These are phyloP conservation scores for Suncus etruscus DNA, from an alignment of 2,113 vertebrate species.

Conservation along the genomic window DNA sequence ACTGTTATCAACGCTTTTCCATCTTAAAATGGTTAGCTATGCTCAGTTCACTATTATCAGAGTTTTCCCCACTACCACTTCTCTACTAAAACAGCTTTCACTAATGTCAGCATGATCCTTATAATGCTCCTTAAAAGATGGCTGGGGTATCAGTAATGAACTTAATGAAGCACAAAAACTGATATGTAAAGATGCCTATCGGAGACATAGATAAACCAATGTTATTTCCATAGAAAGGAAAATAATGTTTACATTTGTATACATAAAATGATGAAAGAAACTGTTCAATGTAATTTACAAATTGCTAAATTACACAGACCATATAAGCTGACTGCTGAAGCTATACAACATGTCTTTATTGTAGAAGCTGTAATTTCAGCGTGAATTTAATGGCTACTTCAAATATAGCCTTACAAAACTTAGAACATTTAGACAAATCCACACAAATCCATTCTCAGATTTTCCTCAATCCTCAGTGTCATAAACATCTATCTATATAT, in stretches of 20 bases:
- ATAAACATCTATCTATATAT: neutral
- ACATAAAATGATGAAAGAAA: too few relatives aligned
- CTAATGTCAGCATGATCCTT: neutral
- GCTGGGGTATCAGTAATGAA: neutral
- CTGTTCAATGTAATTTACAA: too few relatives aligned
- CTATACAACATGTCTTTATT: neutral
- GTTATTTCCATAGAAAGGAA: neutral
- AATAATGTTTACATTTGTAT: neutral
- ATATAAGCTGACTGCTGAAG: neutral
- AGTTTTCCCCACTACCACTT: neutral
- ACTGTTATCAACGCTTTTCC: neutral
- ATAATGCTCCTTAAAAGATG: neutral
- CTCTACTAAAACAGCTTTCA: conserved; percentile 30
- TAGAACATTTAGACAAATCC: neutral
- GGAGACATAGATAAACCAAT: neutral
- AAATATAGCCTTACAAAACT: conserved; percentile 6
- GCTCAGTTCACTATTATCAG: neutral
- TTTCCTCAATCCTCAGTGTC: neutral
- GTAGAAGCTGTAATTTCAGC: conserved; percentile 19
- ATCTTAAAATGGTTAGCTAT: neutral
- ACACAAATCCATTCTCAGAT: neutral
- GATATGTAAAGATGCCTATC: neutral
- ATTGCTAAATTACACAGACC: neutral
- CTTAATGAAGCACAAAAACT: neutral
- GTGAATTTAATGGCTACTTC: conserved; percentile 41